Percentiles rank a stretch among this genome's conserved stretches.
Conservation (phyloP, 2,113 vertebrate species). For the Pachypanchax playfairii region DNA sequence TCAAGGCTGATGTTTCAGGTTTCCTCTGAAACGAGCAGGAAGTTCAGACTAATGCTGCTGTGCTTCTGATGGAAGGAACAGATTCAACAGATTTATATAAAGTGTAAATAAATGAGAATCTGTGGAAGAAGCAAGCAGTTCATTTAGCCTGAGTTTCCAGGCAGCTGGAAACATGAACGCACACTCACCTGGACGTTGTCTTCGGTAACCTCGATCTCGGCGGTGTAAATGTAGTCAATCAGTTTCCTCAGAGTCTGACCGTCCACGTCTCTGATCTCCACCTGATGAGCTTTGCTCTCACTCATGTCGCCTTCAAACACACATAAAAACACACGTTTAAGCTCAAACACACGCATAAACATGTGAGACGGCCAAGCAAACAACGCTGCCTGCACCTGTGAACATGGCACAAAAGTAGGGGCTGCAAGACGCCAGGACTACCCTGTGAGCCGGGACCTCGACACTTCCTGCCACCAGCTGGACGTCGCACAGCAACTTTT, state of each 20-base stretch:
- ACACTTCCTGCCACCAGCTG: slow-evolving; percentile 89
- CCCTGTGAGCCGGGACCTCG: slow-evolving; percentile 91
- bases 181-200: slow-evolving; percentile 92
- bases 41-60: slow-evolving; percentile 2
- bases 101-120: slow-evolving; percentile 5
- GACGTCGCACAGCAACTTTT: slow-evolving; percentile 94
- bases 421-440: slow-evolving; percentile 93
- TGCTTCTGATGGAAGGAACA: not conserved
- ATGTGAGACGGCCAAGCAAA: not conserved
- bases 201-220: slow-evolving; percentile 93
- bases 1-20: slow-evolving; percentile 8
- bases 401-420: slow-evolving; percentile 99
- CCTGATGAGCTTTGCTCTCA: slow-evolving; percentile 93
- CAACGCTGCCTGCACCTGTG: slow-evolving; percentile 83
- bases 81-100: slow-evolving; percentile 16
- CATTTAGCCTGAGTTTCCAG: too few species aligned
- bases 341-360: not conserved
- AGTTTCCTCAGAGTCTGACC: slow-evolving; percentile 90
- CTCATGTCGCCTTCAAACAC: slow-evolving; percentile 91
- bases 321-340: slow-evolving; percentile 16
- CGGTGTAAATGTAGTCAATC: slow-evolving; percentile 96
- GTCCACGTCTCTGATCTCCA: slow-evolving; percentile 94
- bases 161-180: not conserved
- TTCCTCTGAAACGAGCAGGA: slow-evolving; percentile 14
- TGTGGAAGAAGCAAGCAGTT: not conserved